Evolutionary conservation across 2,888 invertebrate genomes (phyloP), one percentile per base, ranked within the genome.

Genomic region (Anoplius nigerrimus): DNA sequence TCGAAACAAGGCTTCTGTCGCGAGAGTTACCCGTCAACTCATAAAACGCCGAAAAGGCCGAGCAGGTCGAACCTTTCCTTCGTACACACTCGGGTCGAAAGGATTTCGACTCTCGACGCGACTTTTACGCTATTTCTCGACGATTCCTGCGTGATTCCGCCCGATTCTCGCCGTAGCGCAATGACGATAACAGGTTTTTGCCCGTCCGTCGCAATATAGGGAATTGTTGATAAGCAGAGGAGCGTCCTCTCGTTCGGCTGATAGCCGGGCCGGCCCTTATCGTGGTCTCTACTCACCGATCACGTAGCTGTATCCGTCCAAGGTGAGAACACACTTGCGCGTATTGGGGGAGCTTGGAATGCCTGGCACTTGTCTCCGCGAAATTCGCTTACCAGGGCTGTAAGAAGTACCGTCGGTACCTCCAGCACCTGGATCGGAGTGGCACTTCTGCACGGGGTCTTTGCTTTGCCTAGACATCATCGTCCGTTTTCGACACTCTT

Each of bases 271-370:
- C 27, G 11, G 8, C 34, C 34, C 34, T 34, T 34, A 34, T 75
- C 71, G 51, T 42, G 42, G 55, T 45, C 54, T 53, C 62, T 73
- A 79, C 79, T 79, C 70, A 95, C 96, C 95, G 91, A 96, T 96
- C 82, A 95, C 95, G 90, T 96, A 96, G 75, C 94, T 95, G 90
- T 95, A 95, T 83, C 95, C 95, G 88, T 95, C 95, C 79, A 96
- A 91, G 55, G 95, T 95, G 76, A 95, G 92, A 74, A 95, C 94
- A 90, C 95, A 96, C 90, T 94, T 94, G 85, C 94, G 91, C 22
- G 94, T 91, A 70, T 92, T 92, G 57, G 88, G 76, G 34, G 82
- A 91, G 86, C 86, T 82, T 82, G 82, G 77, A 85, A 84, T 71
- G 84, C 78, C 84, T 15, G 78, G 81, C 76, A 87, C 82, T 84